Evolutionary conservation across 2,888 invertebrate species (phyloP), one percentile per base, ranked within the genome.

Genomic region (Sepioteuthis lessoniana): DNA sequence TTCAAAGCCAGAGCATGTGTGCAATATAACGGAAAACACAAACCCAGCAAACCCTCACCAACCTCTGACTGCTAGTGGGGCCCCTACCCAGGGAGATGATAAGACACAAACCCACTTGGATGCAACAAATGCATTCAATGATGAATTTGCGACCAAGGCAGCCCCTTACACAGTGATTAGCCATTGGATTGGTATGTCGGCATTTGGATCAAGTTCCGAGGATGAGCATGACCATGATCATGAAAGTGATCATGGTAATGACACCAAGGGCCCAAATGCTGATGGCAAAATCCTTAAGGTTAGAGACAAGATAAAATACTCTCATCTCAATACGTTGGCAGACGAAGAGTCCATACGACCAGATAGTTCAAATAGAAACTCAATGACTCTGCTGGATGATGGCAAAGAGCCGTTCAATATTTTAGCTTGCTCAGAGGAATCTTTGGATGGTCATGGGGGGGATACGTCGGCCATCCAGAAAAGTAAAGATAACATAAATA

Each of bases 151-250:
- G 91, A 97, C 97, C 5, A 95, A 97, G 37, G 97, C 97, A n/a
- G 97, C 97, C 19, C 97, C 97, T 19, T 97, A 99, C 25, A 99
- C 99, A 0, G 97, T 99, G 35, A 99, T 98, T 1, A 99, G 99
- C 37, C 98, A 98, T 96, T 99, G 99, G 99, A 99, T 99, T 97
- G 99, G 95, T n/a, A 95, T 96, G 94, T 96, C 99, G 0, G 99
- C 99, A 97, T 99, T 99, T 97, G 99, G 99, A 96, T 99, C 99
- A 97, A 99, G 99, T 0, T 99, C 99, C 95, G 98, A 99, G 47
- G 96, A 95, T 94, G 96, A 96, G 50, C 94, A 94, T 38, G 94
- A 94, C 38, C 95, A 95, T 90, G 95, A 95, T 37, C 95, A 94
- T 93, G 95, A 96, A 37, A 95, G 95, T n/a, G 96, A 95, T 31